phyloP scores from a whole-genome alignment of 2,113 vertebrate genomes.

The Serilophus lunatus region DNA sequence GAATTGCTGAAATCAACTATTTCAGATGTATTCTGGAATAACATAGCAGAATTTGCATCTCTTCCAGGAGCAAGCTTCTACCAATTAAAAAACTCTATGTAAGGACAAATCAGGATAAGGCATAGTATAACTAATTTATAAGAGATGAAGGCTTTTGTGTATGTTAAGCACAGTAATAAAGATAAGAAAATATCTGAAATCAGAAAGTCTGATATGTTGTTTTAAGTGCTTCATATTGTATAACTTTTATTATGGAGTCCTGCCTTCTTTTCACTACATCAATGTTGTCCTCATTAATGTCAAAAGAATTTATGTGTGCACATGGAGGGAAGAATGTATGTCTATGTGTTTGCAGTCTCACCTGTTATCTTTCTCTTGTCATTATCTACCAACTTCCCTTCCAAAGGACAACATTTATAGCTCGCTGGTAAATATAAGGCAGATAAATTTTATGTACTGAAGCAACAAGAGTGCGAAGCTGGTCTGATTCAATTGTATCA shows the following conservation, averaged over 20 bases:
- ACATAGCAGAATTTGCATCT: not conserved
- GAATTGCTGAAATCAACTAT: not conserved
- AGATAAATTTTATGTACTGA: constrained; percentile 60
- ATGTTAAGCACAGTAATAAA: not conserved
- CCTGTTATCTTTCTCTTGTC: constrained; percentile 29
- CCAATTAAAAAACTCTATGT: not conserved
- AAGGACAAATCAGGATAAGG: not conserved
- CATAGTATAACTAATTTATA: not conserved
- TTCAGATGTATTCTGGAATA: not conserved
- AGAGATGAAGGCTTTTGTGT: not conserved
- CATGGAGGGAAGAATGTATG: not conserved
- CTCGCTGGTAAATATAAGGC: constrained; percentile 50
- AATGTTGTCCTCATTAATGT: constrained; percentile 24
- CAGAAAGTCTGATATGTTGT: not conserved
- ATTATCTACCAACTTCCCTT: constrained; percentile 38
- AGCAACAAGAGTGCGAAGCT: not conserved
- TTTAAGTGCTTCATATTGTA: not conserved
- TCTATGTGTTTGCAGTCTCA: constrained; percentile 10
- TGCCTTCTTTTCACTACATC: not conserved
- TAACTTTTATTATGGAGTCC: not conserved
- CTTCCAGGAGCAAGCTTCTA: not conserved
- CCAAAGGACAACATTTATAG: constrained; percentile 54
- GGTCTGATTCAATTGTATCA: not conserved
- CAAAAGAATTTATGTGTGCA: constrained; percentile 35
- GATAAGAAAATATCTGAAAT: not conserved